Evolutionary conservation across 2,888 invertebrate species (phyloP).

Genomic region (Stenotaenia linearis): DNA sequence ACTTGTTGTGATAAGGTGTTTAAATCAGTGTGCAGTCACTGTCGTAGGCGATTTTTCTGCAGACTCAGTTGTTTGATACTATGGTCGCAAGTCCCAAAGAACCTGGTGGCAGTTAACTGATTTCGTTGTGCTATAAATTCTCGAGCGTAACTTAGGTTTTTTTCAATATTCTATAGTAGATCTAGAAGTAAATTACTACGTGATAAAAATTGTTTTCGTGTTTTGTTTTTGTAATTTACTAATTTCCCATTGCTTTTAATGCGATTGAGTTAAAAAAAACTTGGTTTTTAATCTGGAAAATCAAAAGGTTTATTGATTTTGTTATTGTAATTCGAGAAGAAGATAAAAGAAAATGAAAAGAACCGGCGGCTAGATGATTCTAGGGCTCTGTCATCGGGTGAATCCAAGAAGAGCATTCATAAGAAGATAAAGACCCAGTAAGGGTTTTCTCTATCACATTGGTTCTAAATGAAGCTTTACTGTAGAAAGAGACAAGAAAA

Average conservation of each 20-base stretch:
- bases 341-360: too few relatives aligned
- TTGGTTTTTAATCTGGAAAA: too few relatives aligned
- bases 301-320: too few relatives aligned
- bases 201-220: too few relatives aligned
- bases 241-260: too few relatives aligned
- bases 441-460: constrained; percentile 60
- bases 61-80: constrained; percentile 41
- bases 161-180: too few relatives aligned
- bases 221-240: too few relatives aligned
- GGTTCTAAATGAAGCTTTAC: constrained; percentile 60
- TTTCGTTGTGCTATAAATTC: constrained; percentile 72
- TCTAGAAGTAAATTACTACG: too few relatives aligned
- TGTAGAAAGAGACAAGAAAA: constrained; percentile 65
- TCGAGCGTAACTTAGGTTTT: constrained; percentile 48
- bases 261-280: too few relatives aligned
- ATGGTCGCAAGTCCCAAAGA: neutral
- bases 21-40: constrained; percentile 51
- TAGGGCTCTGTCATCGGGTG: constrained; percentile 73
- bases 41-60: constrained; percentile 44
- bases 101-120: constrained; percentile 58
- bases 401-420: constrained; percentile 76
- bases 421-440: constrained; percentile 72
- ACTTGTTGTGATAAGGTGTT: constrained; percentile 66
- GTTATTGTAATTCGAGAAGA: too few relatives aligned
- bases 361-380: constrained; percentile 59